Evolutionary conservation across 1,140 invertebrate genomes (phyloP), one percentile per base, ranked within the genome.

Genomic region (Tetramorium parvispinum): DNA sequence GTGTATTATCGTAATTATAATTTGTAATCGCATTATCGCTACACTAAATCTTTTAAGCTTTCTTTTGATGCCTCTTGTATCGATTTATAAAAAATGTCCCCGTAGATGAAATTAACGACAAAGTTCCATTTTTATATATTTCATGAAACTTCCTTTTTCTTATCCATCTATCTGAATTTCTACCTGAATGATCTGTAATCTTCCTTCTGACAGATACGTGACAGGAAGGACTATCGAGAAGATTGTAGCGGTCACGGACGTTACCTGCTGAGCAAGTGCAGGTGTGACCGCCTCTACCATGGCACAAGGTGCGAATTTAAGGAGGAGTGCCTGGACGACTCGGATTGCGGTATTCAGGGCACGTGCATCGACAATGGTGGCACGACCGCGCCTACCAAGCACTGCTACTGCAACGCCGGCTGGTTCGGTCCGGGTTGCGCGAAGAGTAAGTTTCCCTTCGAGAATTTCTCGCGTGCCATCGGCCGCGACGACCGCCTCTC

Each of bases 381-480:
- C 0, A 98, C 97, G 0, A 97, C 97, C 10, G 96, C 97, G 32
- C 98, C 98, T 0, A 97, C 96, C 40, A 97, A 97, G 88, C 97
- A 98, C 90, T 99, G 98, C 94, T 99, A 98, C 94, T 99, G 98
- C 93, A 97, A 98, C 86, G 95, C 96, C 27, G 98, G 98, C 18
- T 98, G 97, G 97, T 98, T 97, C 92, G 98, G 98, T 8, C 96
- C 96, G 4, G 97, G 97, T 8, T 98, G 97, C 91, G 97, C 96
- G 85, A 97, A 97, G 95, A 96, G 97, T 97, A 93, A 96, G 96
- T 96, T 82, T 82, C 53, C 79, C 70, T 37, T 21, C 40, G 11
- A 32, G 68, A 75, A 83, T 83, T 83, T 49, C 53, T 83, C 27
- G 79, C 66, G 40, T 46, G 32, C 13, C 53, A 43, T 57, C 10